phyloP scores from a whole-genome alignment of 2,113 vertebrate species.

The Phocoena sinus region DNA sequence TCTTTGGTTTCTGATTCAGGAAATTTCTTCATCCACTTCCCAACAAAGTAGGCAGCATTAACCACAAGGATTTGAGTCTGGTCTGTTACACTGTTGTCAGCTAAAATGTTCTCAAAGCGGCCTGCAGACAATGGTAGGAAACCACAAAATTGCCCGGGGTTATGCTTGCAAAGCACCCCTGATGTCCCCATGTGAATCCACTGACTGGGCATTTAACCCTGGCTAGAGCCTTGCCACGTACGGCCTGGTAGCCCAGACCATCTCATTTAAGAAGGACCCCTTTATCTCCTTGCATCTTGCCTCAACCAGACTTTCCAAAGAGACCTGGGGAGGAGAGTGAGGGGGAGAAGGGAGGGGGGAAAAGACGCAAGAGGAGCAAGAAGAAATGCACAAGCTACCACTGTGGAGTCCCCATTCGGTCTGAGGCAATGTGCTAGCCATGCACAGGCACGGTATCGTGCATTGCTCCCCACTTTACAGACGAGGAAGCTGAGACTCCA shows the following conservation, averaged over 20 bases:
- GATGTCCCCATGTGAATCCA: fast-evolving
- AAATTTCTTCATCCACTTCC: conserved; percentile 88
- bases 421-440: not conserved
- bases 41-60: conserved; percentile 84
- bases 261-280: not conserved
- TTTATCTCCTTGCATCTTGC: not conserved
- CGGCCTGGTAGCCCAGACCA: not conserved
- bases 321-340: not conserved
- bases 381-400: not conserved
- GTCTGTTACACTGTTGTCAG: conserved; percentile 72
- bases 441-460: fast-evolving
- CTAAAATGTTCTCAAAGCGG: conserved; percentile 81
- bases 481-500: not conserved
- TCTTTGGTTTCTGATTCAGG: conserved; percentile 83
- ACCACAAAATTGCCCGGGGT: not conserved
- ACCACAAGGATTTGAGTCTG: conserved; percentile 84
- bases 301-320: not conserved
- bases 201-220: not conserved
- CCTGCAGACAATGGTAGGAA: conserved; percentile 74
- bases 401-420: not conserved
- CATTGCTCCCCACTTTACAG: not conserved
- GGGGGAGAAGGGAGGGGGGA: not conserved
- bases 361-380: not conserved
- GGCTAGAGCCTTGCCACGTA: fast-evolving
- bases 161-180: not conserved